Base-by-base conservation (phyloP, 2,797 vertebrate species). In the Graptemys geographica region DNA sequence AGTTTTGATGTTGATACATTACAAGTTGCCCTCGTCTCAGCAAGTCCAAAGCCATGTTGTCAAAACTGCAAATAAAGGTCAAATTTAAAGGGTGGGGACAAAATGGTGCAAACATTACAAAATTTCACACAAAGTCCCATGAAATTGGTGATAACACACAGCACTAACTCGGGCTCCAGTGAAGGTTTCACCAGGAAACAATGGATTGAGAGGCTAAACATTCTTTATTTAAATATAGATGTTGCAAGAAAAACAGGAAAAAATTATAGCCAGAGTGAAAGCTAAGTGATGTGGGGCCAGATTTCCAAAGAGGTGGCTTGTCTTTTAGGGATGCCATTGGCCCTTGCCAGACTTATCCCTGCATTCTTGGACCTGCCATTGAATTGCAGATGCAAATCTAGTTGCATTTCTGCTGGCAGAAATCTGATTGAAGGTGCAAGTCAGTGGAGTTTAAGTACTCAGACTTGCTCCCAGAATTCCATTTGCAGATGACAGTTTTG, bases 321-420 rank as follows among this genome's bases (percentile, higher is more conserved):
- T 90, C 28, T 92, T 84, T 44, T 53, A 78, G 37, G 85, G 57
- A 86, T 5, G 47, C 57, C 5, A 51, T 93, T 92, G 16, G 90
- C 94, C 57, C 96, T 96, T 92, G 94, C 95, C 90, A 62, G 1
- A 94, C 88, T 56, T 93, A 85, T 91, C 86, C 92, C 89, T 83
- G 93, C 83, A 49, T 90, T 87, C 94, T 90, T 6, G 51, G 1
- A 88, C 0, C 49, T 27, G 23, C 2, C 94, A 93, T 95, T 15
- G 0, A 78, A 31, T 87, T 81, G 95, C 93, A 92, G 95, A 90
- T 83, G 87, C 65, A 94, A 95, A 82, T 47, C 79, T 96, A 94
- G 90, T 92, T 87, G 92, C 90, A 0, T 62, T 93, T 95, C 84
- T 96, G 85, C 95, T 81, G 92, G 33, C 81, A 83, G 94, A 56